Evolutionary conservation across 2,797 vertebrate genomes (phyloP), one percentile per base, ranked within the genome.

Genomic region (Rhynchotus rufescens): DNA sequence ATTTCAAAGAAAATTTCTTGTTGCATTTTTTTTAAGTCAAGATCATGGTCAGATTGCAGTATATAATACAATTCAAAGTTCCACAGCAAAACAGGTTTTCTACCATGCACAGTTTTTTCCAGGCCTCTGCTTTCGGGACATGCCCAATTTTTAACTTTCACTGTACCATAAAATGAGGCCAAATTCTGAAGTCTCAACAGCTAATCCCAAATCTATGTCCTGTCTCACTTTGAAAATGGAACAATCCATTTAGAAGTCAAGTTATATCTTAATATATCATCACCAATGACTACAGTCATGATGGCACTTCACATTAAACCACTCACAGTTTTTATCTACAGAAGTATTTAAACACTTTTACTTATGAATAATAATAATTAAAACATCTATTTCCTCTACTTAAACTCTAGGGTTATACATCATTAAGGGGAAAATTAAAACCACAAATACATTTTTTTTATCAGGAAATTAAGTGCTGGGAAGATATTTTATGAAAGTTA

Each of bases 51-150:
- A 78, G n/a, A 40, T 9, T 57, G 2, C 2, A 42, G 15, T 11
- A 40, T n/a, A 52, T 72, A 1, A 1, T 36, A 44, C 4, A 80
- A 21, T 34, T 61, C 59, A 59, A 71, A 49, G 9, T 4, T 40
- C 2, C 5, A 44, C 54, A 56, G 30, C 6, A 69, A 42, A 61
- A 3, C 1, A 60, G 13, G 1, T 3, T 49, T 42, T 15, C 1
- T 4, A 36, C 16, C 7, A 19, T 19, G 10, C 9, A 44, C 5
- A 44, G 2, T 0, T 4, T 21, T 77, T 13, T 5, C 3, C 25
- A 72, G 8, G 25, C 56, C 62, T 69, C 71, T 49, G 5, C 51
- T 65, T 51, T 17, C 59, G 9, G 10, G 4, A 16, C 2, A 12
- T 59, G 75, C 78, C 10, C 52, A 21, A 4, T 22, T 69, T 49